These are phyloP conservation scores for Alexandromys fortis DNA, from an alignment of 2,113 vertebrate species.

Conservation along the genomic window DNA sequence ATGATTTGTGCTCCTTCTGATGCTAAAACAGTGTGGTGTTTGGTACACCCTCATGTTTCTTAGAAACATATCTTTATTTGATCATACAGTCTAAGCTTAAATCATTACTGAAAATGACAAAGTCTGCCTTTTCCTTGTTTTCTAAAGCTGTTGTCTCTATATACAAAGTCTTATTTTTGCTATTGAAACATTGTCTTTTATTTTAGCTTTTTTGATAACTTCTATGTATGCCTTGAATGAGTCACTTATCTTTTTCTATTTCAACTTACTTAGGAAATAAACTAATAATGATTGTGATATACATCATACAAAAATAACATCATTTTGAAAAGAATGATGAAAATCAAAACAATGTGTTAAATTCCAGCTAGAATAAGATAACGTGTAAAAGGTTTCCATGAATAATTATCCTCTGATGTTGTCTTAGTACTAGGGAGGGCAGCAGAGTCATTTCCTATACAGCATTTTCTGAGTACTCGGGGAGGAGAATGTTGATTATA, in stretches of 20 bases:
- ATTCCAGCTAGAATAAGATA: neutral
- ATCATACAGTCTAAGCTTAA: neutral
- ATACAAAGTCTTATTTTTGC: slow-evolving; percentile 24
- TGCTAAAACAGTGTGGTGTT: neutral
- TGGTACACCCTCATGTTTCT: neutral
- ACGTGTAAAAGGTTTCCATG: neutral
- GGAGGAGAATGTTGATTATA: slow-evolving; percentile 3
- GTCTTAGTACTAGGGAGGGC: neutral
- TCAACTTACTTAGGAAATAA: slow-evolving; percentile 47
- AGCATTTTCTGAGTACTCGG: neutral
- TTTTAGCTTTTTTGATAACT: slow-evolving; percentile 33
- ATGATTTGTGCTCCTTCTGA: neutral
- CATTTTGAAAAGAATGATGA: neutral
- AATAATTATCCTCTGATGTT: neutral
- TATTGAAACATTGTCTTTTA: slow-evolving; percentile 43
- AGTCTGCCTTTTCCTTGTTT: neutral
- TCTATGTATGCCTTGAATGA: neutral
- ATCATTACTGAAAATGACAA: neutral
- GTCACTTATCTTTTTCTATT: neutral
- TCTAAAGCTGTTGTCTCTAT: neutral
- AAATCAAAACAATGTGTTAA: slow-evolving; percentile 27
- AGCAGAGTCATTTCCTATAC: slow-evolving; percentile 34
- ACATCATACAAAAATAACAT: neutral
- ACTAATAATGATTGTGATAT: slow-evolving; percentile 31
- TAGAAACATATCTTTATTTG: neutral